Percentiles rank a stretch among this genome's conserved stretches.
Evolutionary conservation across 2,113 vertebrate species (phyloP).

Genomic region (Caracal caracal): DNA sequence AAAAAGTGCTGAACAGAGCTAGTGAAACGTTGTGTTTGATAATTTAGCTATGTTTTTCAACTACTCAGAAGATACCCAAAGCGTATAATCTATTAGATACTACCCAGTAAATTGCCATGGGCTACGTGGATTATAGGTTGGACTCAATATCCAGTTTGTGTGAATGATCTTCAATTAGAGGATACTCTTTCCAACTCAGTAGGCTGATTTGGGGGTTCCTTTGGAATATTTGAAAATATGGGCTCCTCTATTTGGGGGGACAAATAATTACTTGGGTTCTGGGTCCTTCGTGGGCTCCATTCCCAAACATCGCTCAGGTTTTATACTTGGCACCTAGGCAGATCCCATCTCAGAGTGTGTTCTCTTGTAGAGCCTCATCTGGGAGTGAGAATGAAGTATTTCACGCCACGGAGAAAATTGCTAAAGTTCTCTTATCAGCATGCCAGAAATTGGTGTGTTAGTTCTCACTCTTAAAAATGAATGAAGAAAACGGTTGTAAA

Average conservation of each 20-base stretch:
- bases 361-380: background rate
- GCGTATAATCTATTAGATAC: background rate
- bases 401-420: background rate
- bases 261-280: background rate
- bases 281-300: background rate
- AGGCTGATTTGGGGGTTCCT: background rate
- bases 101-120: background rate
- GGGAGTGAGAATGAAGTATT: background rate
- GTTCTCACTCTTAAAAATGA: constrained; percentile 30
- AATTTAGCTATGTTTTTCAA: background rate
- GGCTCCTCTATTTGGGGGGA: background rate
- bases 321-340: background rate
- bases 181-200: constrained; percentile 3
- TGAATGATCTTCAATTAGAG: background rate
- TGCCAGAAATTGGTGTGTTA: constrained; percentile 8
- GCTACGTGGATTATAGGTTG: background rate
- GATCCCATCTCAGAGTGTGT: background rate
- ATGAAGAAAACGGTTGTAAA: background rate
- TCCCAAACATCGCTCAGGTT: background rate
- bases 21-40: background rate
- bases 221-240: constrained; percentile 38
- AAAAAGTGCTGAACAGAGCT: background rate
- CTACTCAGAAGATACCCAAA: background rate
- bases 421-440: constrained; percentile 37
- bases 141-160: background rate